A percentile compares a stretch with the other conserved stretches of the same genome.
phyloP scores from a whole-genome alignment of 2,113 vertebrate species.

The Neotoma lepida region DNA sequence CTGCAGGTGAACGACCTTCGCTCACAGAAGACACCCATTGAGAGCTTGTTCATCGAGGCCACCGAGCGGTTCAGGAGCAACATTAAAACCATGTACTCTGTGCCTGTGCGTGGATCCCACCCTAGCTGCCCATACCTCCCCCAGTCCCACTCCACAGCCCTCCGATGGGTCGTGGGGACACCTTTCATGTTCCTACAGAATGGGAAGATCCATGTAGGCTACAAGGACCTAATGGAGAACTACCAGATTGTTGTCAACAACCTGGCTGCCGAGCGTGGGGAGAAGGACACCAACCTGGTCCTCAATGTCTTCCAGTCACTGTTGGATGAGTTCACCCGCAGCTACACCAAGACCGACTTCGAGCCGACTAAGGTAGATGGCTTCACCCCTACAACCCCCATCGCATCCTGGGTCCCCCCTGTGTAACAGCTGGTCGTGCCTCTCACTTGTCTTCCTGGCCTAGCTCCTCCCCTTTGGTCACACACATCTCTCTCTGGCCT shows the following conservation, averaged over 20 bases:
- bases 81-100: slow-evolving; percentile 97
- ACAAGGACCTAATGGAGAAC: slow-evolving; percentile 94
- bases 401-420: not conserved
- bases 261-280: slow-evolving; percentile 90
- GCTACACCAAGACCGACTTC: slow-evolving; percentile 93
- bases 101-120: slow-evolving; percentile 88
- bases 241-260: slow-evolving; percentile 93
- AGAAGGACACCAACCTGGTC: slow-evolving; percentile 95
- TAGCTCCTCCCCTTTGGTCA: no score
- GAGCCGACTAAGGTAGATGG: slow-evolving; percentile 78
- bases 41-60: slow-evolving; percentile 94
- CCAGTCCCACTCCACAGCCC: not conserved
- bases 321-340: slow-evolving; percentile 95
- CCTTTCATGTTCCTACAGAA: slow-evolving; percentile 84
- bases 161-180: accelerated
- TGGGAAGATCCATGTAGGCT: slow-evolving; percentile 91
- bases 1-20: slow-evolving; percentile 95
- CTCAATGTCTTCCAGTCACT: slow-evolving; percentile 98
- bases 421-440: not conserved
- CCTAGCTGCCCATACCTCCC: not conserved
- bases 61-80: slow-evolving; percentile 94
- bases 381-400: accelerated
- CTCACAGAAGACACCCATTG: slow-evolving; percentile 91
- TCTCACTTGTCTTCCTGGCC: not conserved
- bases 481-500: not conserved